Base-by-base conservation (phyloP, 2,797 vertebrate genomes). In the Erithacus rubecula region DNA sequence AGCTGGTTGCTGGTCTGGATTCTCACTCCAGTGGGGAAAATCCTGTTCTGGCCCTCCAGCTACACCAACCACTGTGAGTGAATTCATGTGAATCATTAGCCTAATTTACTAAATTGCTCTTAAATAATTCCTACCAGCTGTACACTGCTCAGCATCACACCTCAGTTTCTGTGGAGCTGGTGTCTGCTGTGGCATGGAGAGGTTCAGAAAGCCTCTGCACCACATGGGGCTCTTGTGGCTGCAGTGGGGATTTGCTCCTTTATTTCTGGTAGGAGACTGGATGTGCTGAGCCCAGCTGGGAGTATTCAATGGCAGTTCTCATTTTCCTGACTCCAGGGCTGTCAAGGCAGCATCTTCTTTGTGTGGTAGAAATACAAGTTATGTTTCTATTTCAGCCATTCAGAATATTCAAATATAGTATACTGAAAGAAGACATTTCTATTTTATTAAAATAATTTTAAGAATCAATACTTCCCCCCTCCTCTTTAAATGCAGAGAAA, bases 21-120 rank as follows among this genome's bases (percentile, higher is more conserved):
- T 60, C 59, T 22, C 14, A 3, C 16, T 51, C 18, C 0, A 0
- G 11, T 4, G 7, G 46, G 32, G 21, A 82, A 83, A 89, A 27
- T 37, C 24, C 10, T 8, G 0, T 75, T n/a, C 63, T 15, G 17
- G 30, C 56, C 52, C 32, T 77, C 58, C 86, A 5, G 16, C 81
- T 80, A 56, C 64, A 80, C 58, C 51, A 65, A 41, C 49, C 16
- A 19, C 65, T 15, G 36, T 18, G 55, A 91, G 29, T 0, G 3
- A 93, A 70, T 87, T 83, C 36, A 43, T 59, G 53, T n/a, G 41
- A 90, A 49, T 69, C 7, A 3, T 83, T 67, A 76, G 62, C 32
- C 24, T 77, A 65, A 90, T 94, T 96, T 85, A 64, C 86, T 95
- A 89, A 95, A 89, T 92, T 76, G 60, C 10, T 80, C 83, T 51